Conservation (phyloP, 2,113 vertebrate species). For the Condylura cristata region DNA sequence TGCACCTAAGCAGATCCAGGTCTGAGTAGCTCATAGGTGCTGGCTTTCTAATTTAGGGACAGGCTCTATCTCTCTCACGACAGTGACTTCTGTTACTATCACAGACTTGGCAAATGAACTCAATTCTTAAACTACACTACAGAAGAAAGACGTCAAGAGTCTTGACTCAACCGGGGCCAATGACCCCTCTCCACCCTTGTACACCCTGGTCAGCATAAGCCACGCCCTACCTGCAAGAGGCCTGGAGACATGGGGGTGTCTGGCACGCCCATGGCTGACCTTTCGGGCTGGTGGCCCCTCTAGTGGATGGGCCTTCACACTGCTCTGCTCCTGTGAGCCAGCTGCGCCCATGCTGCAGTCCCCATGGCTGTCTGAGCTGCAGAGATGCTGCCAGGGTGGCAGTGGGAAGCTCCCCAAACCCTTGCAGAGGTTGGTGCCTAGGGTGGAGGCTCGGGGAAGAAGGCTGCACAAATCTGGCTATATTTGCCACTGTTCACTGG, state of each 20-base stretch:
- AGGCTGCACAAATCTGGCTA: neutral
- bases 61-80: neutral
- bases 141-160: neutral
- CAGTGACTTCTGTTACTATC: neutral
- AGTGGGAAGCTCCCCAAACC: neutral
- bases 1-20: neutral
- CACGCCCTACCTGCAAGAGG: fast-evolving
- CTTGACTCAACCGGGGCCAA: neutral
- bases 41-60: neutral
- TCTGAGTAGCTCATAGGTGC: no score
- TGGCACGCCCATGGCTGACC: fast-evolving
- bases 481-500: neutral
- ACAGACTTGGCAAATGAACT: no score
- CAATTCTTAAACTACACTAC: neutral
- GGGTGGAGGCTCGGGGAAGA: neutral
- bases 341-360: neutral
- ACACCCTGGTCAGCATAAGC: neutral
- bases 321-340: neutral
- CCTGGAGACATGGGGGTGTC: neutral
- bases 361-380: fast-evolving
- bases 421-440: fast-evolving
- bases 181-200: no score
- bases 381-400: neutral
- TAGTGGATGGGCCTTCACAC: fast-evolving
- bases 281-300: neutral